phyloP scores from a whole-genome alignment of 2,797 vertebrate species.

The Anguilla marmorata region DNA sequence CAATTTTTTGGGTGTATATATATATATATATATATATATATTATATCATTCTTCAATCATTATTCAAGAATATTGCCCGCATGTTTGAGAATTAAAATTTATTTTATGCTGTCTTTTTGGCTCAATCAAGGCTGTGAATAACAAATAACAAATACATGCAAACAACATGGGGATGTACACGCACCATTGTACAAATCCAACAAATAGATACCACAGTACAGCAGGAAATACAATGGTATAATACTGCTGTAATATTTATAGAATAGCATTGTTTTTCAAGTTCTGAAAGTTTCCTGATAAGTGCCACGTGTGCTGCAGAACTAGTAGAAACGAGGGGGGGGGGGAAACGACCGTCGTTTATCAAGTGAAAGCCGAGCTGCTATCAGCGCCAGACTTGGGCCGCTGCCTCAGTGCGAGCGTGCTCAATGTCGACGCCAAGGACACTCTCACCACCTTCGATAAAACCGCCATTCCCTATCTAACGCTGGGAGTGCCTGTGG shows the following conservation, averaged over 20 bases:
- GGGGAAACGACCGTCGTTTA: slow-evolving; percentile 31
- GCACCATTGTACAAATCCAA: not conserved
- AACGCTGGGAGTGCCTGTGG: slow-evolving; percentile 18
- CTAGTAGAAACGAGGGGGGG: not conserved
- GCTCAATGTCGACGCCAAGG: slow-evolving; percentile 42
- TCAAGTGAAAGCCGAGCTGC: slow-evolving; percentile 32
- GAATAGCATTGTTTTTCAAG: not conserved
- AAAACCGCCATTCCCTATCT: slow-evolving; percentile 22
- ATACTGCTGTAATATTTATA: not conserved
- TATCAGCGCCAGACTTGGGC: slow-evolving; percentile 32
- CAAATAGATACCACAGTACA: not conserved
- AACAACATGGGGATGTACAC: not conserved
- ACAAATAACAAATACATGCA: not conserved
- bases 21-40: too few species aligned
- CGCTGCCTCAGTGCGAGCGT: slow-evolving; percentile 31
- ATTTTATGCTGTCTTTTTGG: too few species aligned
- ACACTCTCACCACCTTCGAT: slow-evolving; percentile 27
- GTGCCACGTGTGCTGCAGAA: not conserved
- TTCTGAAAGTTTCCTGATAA: too few species aligned
- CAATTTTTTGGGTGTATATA: too few species aligned
- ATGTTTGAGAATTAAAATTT: too few species aligned
- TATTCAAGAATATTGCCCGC: too few species aligned
- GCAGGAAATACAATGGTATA: not conserved
- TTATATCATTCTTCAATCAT: too few species aligned
- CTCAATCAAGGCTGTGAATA: too few species aligned